Conservation (phyloP, 1,140 invertebrate genomes). For the Caenorhabditis brenneri region DNA sequence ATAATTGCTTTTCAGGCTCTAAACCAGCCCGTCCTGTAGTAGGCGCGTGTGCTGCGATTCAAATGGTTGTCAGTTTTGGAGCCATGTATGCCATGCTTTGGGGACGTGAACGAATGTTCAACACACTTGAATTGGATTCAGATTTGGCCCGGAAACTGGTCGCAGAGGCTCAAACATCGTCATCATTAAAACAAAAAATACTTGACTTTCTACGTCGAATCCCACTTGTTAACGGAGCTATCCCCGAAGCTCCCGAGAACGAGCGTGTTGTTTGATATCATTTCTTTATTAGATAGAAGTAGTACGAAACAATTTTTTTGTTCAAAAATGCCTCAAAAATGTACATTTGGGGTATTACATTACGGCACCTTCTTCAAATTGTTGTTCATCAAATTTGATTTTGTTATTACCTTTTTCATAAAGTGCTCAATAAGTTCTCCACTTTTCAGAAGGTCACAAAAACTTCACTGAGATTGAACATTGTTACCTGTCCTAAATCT, state of each 20-base stretch:
- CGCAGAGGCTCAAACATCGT: neutral
- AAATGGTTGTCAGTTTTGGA: slow-evolving; percentile 28
- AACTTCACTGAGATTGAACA: no score
- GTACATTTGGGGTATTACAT: no score
- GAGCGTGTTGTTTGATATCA: neutral
- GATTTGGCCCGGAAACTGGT: neutral
- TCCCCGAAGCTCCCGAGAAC: neutral
- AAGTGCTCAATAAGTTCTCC: no score
- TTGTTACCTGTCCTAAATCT: no score
- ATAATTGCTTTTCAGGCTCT: neutral
- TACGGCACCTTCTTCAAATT: no score
- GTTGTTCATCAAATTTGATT: no score
- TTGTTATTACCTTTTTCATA: no score
- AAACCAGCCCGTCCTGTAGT: slow-evolving; percentile 18
- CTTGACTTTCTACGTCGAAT: neutral
- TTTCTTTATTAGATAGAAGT: no score
- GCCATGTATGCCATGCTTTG: slow-evolving; percentile 14
- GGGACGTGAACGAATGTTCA: slow-evolving; percentile 21
- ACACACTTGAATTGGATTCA: slow-evolving; percentile 1
- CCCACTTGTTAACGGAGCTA: neutral
- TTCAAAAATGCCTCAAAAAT: no score
- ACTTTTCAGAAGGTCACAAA: no score
- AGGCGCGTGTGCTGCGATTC: neutral
- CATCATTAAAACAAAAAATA: neutral
- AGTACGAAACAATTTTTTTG: no score